Base-by-base conservation (phyloP, 1,140 invertebrate genomes). In the Drosophila willistoni region DNA sequence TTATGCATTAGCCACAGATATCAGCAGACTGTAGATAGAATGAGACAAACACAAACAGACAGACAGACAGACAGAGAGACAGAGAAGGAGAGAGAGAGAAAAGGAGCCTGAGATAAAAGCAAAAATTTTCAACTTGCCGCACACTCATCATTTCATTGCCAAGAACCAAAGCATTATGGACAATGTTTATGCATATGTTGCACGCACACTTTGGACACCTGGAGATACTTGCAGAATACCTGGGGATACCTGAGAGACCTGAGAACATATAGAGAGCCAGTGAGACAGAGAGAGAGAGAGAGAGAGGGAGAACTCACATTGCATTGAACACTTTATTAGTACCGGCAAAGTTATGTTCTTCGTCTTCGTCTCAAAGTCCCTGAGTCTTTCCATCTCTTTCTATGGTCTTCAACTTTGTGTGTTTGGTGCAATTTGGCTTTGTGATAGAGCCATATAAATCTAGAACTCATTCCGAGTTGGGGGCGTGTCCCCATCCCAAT, bases 1-100 rank as follows among this genome's bases (percentile, higher is more conserved):
- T 89, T 84, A 89, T 89, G 84, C 84, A 89, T 89, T 89, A 84
- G 84, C 85, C 84, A 89, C 84, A 87, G 84, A 89, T 89, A 86
- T 85, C 79, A 84, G 81, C 17, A 51, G 44, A 47, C 42, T 17
- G 14, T 14, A 47, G 42, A 17, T 9, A 22, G 19, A 51, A 12
- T 7, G 7, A 47, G 42, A 19, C 17, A 19, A 17, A 22, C 9
- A 51, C 17, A 51, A 2, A 22, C 7, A 51, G 9, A 3, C 17
- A 47, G 7, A 47, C 17, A 19, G 44, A 47, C 17, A 51, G 9
- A 22, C 7, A 51, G 9, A 3, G 44, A 47, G 7, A 47, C 17
- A 19, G 44, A 47, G 44, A n/a, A n/a, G n/a, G 17, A 47, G 42
- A 22, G 7, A 51, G 17, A 51, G 2, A 51, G 17, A 47, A 9